These are phyloP conservation scores for Orius insidiosus DNA, from an alignment of 1,140 invertebrate genomes.

Conservation along the genomic window DNA sequence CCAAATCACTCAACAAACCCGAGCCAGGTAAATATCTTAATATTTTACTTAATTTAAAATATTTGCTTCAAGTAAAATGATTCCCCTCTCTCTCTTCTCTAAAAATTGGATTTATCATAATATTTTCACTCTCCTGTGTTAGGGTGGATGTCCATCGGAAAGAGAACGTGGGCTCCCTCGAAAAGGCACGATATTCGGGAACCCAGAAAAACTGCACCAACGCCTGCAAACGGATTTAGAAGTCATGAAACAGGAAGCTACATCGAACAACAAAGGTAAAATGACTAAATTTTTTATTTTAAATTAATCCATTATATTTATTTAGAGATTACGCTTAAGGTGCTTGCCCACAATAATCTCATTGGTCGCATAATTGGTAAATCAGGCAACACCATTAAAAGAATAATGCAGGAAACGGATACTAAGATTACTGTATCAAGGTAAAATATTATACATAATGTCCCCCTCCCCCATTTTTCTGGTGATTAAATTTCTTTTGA, in stretches of 20 bases:
- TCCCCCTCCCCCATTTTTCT: too few species aligned
- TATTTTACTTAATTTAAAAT: too few species aligned
- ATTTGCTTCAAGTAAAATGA: too few species aligned
- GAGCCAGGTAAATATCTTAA: slow-evolving; percentile 44
- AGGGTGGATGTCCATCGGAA: slow-evolving; percentile 88
- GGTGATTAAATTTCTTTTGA: too few species aligned
- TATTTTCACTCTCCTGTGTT: slow-evolving; percentile 17
- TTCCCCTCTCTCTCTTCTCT: too few species aligned
- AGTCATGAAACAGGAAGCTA: slow-evolving; percentile 92
- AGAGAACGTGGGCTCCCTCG: slow-evolving; percentile 80
- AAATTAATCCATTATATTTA: slow-evolving; percentile 34
- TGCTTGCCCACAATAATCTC: slow-evolving; percentile 90
- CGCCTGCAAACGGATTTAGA: slow-evolving; percentile 91
- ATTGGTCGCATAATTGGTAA: slow-evolving; percentile 97
- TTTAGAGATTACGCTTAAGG: slow-evolving; percentile 84
- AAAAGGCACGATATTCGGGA: slow-evolving; percentile 95
- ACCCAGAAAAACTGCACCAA: slow-evolving; percentile 92
- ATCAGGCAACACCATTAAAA: slow-evolving; percentile 88
- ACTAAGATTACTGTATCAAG: slow-evolving; percentile 91
- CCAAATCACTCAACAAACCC: slow-evolving; percentile 85
- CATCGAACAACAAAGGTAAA: slow-evolving; percentile 84
- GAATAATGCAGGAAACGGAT: slow-evolving; percentile 95
- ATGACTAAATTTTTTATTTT: too few species aligned
- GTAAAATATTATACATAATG: too few species aligned
- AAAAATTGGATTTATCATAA: neutral